Evolutionary conservation across 2,888 invertebrate species (phyloP), one percentile per base, ranked within the genome.

Genomic region (Ischnura elegans): DNA sequence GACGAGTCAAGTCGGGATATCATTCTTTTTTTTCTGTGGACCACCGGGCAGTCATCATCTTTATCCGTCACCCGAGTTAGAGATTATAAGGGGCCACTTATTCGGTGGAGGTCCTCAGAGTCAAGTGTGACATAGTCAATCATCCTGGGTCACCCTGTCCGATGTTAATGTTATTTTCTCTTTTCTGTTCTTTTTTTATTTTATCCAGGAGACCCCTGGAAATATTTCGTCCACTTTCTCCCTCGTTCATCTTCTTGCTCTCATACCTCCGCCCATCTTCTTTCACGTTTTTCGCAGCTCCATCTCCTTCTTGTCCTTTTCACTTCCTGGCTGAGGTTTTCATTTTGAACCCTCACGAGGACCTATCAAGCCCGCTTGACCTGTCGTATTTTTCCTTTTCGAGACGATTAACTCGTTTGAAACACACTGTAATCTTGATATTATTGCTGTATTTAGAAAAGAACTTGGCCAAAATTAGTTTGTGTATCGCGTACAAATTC

Each of bases 21-120:
- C 29, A 25, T 36, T n/a, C n/a, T n/a, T n/a, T n/a, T n/a, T n/a
- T 76, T 76, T 13, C 36, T 8, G 76, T n/a, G 29, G n/a, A 36
- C 76, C 76, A 76, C 36, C 76, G 76, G 76, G n/a, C 76, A 36
- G 76, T 36, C 76, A 76, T 36, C 76, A 76, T 76, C 36, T 76
- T 76, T 36, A 36, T 29, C 76, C 76, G 36, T 29, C 76, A 76
- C 76, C 76, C 76, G 36, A 76, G 36, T 76, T 76, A 1, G 36
- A 76, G 76, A 76, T 76, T 36, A 76, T 76, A 76, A 36, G 76
- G 76, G 10, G 76, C 76, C 10, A 25, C 76, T 76, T 36, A 76
- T 76, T 76, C 76, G 36, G 76, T 76, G 76, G 76, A 76, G 76
- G 76, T 76, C 36, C 76, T 36, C 4, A 4, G n/a, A 36, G 76